Evolutionary conservation across 2,113 vertebrate genomes (phyloP).

Genomic region (Hippoglossus stenolepis): DNA sequence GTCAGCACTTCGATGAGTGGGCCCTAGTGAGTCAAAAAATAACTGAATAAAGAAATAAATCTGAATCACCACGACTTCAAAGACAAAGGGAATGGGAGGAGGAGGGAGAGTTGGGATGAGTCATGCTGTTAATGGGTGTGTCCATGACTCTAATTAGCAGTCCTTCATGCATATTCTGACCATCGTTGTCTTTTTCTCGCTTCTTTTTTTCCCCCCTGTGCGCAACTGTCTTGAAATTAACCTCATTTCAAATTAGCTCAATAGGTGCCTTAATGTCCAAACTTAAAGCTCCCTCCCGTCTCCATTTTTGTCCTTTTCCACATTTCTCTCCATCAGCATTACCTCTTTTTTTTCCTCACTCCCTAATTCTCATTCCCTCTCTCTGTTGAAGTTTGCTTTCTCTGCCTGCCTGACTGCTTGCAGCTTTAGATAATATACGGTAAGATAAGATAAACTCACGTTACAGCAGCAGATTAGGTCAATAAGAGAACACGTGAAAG

Average conservation of each 20-base stretch:
- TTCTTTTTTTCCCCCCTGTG: not conserved
- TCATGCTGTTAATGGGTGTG: conserved; percentile 62
- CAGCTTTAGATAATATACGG: no score
- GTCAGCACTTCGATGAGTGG: conserved; percentile 61
- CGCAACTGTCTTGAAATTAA: conserved; percentile 2
- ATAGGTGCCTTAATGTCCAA: not conserved
- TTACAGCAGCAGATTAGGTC: no score
- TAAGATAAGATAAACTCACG: no score
- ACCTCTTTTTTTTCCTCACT: no score
- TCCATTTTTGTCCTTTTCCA: not conserved
- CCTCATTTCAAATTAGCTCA: conserved; percentile 4
- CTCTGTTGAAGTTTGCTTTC: no score
- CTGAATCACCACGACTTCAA: conserved; percentile 67
- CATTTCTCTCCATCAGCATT: no score
- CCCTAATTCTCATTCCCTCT: no score
- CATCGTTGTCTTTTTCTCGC: not conserved
- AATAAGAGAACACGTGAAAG: no score
- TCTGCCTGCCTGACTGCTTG: no score
- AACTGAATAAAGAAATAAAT: conserved; percentile 68
- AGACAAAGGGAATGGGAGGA: conserved; percentile 51
- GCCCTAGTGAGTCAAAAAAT: conserved; percentile 49
- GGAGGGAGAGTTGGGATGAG: conserved; percentile 47
- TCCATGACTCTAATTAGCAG: conserved; percentile 65
- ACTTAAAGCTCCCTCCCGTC: not conserved
- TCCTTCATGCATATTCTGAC: conserved; percentile 61